Base-by-base conservation (phyloP, 2,797 vertebrate species). In the Cygnus olor region DNA sequence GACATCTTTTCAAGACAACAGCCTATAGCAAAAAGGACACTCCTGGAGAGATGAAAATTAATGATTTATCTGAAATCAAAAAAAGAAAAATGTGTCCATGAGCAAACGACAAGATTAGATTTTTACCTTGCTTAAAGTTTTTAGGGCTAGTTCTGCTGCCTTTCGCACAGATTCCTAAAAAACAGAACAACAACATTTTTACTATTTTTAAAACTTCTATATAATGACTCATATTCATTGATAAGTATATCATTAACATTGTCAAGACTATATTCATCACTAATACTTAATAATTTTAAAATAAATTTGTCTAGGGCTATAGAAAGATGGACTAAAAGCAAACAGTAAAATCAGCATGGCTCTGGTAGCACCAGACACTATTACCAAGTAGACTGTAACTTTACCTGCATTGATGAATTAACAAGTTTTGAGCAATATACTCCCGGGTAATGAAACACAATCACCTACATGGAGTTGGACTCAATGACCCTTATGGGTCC, bases 61-160 rank as follows among this genome's bases (percentile, higher is more conserved):
- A 84, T 5, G 7, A 77, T 24, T 24, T n/a, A 66, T 10, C 20
- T 21, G 28, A 72, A 44, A 90, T 19, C 30, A 83, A 68, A 83
- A 25, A 13, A 27, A 27, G 8, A 25, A 25, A 80, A 10, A 28
- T 0, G 0, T 58, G 32, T 61, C 38, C 19, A 15, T 10, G 18
- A 21, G 32, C 25, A 73, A 57, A 86, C 15, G 14, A 88, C 0
- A 2, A 69, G 64, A 85, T 14, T 10, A 69, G 53, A 70, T 32
- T 89, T 86, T 97, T 98, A 99, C 99, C 99, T 99, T 99, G 96
- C 99, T 99, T 95, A 99, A 98, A 18, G 99, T 99, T 98, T 99
- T 99, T 91, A 99, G 97, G 44, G 99, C 98, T 40, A 99, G 95
- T 94, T 99, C 99, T 91, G 99, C 99, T 44, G 99, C 99, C 96